Conservation (phyloP, 2,888 invertebrate genomes). For the Neoaliturus tenellus region DNA sequence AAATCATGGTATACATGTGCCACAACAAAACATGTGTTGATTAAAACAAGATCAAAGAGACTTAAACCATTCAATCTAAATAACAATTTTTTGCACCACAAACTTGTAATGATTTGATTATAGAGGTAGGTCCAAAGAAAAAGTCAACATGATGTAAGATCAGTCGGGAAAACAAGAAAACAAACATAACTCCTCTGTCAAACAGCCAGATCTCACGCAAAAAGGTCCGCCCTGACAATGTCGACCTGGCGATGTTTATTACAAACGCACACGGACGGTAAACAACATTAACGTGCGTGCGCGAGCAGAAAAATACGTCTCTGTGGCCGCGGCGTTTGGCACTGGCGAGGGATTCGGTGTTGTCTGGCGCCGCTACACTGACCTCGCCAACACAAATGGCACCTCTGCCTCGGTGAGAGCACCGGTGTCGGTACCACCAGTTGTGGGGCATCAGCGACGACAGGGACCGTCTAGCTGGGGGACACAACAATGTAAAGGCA, state of each 20-base stretch:
- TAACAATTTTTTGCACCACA: too few relatives aligned
- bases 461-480: too few relatives aligned
- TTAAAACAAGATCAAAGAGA: background rate
- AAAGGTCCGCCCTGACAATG: background rate
- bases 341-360: background rate
- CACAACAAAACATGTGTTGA: background rate
- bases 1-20: too few relatives aligned
- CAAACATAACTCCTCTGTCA: background rate
- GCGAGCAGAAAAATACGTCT: background rate
- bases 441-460: too few relatives aligned
- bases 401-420: background rate
- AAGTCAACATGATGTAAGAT: too few relatives aligned
- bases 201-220: background rate
- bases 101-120: too few relatives aligned
- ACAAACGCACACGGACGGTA: background rate
- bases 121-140: too few relatives aligned
- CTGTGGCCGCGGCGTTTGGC: background rate
- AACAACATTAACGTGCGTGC: constrained; percentile 23
- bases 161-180: background rate
- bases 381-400: constrained; percentile 5
- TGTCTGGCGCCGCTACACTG: constrained; percentile 16
- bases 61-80: too few relatives aligned
- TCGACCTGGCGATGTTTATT: background rate
- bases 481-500: too few relatives aligned
- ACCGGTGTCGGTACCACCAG: background rate